Evolutionary conservation across 2,888 invertebrate genomes (phyloP).

Genomic region (Reticulitermes lucifugus): DNA sequence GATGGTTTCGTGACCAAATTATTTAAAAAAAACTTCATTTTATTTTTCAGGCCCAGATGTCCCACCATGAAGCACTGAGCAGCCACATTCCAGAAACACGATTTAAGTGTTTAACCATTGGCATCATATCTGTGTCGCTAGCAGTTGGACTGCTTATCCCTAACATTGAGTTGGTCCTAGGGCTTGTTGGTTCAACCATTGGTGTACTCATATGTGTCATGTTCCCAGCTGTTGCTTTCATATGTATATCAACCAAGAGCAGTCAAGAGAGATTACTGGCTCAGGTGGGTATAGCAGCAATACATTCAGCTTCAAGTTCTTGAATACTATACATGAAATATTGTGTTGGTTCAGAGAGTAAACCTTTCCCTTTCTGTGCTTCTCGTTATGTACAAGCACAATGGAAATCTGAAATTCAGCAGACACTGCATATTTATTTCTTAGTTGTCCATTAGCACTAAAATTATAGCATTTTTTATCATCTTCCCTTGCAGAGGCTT

Average conservation of each 20-base stretch:
- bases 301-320: too few relatives aligned
- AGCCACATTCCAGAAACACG: conserved; percentile 86
- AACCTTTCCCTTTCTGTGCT: too few relatives aligned
- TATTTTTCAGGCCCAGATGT: conserved; percentile 68
- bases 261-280: conserved; percentile 86
- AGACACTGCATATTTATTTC: too few relatives aligned
- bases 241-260: conserved; percentile 84
- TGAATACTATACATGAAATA: too few relatives aligned
- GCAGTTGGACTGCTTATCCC: conserved; percentile 88
- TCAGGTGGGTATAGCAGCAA: conserved; percentile 69
- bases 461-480: too few relatives aligned
- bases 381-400: too few relatives aligned
- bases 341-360: too few relatives aligned
- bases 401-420: too few relatives aligned
- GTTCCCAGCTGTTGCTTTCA: conserved; percentile 91
- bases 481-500: too few relatives aligned
- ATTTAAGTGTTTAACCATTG: conserved; percentile 85
- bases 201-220: conserved; percentile 94
- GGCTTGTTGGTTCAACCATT: conserved; percentile 94
- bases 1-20: too few relatives aligned
- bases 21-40: neutral
- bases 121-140: conserved; percentile 81
- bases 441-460: too few relatives aligned
- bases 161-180: conserved; percentile 93
- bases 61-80: conserved; percentile 72